Evolutionary conservation across 2,888 invertebrate genomes (phyloP), one percentile per base, ranked within the genome.

Genomic region (Parnassius orleans): DNA sequence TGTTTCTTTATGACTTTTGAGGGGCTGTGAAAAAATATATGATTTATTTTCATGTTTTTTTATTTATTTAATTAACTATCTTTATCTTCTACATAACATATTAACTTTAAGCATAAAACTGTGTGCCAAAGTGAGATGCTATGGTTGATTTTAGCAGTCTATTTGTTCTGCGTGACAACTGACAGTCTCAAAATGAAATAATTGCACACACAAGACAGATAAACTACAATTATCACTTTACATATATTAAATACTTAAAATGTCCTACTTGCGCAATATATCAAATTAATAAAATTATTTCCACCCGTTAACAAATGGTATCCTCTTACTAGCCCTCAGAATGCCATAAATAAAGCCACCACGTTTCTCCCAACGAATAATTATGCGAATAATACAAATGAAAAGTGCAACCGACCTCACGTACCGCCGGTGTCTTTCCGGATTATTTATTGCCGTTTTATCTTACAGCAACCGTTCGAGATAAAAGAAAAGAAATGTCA

Each of bases 401-500:
- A 82, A 85, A 85, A 86, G 81, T 84, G 84, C 87, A 84, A 79
- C 84, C 74, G 81, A 70, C 81, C 79, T 81, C 85, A 85, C 84
- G 84, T 83, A 83, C 78, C 76, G 75, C 72, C 78, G 72, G 77
- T 78, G 87, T 86, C 87, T 79, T 79, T 75, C 73, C 78, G 63
- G 79, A 87, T 88, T 88, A 90, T 90, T 90, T 90, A 90, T 88
- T 89, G 78, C 86, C 74, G 76, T 79, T 89, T 90, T 89, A 89
- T 90, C 87, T 87, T 78, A 79, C 78, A 70, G 80, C 81, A 84
- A 84, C 84, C 82, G 83, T 83, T 80, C 76, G 82, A 79, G 87
- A 88, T 89, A 87, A 89, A 89, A 89, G 87, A 89, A 88, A 88
- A 89, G 86, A 89, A 89, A 86, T 84, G 84, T 87, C 89, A 83